Evolutionary conservation across 2,113 vertebrate genomes (phyloP).

Genomic region (Hypocryptadius cinnamomeus): DNA sequence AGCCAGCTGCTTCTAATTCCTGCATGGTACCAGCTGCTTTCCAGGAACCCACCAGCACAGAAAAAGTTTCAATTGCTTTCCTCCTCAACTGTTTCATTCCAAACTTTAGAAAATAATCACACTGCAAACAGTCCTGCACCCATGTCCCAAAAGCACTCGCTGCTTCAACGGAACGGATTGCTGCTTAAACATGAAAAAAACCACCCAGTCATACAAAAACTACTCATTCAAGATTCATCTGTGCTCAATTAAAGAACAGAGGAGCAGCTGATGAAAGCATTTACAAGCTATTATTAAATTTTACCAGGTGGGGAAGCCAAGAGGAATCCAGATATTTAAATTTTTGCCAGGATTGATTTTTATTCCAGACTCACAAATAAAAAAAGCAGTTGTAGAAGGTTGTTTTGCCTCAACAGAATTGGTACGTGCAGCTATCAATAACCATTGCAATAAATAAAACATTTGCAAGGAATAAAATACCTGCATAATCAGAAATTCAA

Average conservation of each 20-base stretch:
- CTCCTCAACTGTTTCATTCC: neutral
- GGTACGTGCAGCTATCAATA: constrained; percentile 14
- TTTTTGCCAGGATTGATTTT: constrained; percentile 9
- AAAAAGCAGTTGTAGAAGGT: neutral
- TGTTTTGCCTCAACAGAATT: neutral
- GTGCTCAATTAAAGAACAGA: neutral
- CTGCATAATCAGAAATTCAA: neutral
- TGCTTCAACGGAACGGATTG: neutral
- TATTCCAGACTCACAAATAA: neutral
- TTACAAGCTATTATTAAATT: constrained; percentile 22
- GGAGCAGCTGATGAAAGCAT: constrained; percentile 12
- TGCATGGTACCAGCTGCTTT: neutral
- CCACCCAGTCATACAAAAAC: neutral
- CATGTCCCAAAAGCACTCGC: neutral
- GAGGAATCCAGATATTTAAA: neutral
- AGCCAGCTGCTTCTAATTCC: constrained; percentile 38
- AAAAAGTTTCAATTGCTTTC: neutral
- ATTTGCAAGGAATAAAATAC: constrained; percentile 15
- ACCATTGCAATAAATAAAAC: constrained; percentile 15
- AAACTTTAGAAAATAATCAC: neutral
- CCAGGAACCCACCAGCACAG: neutral
- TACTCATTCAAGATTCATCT: neutral
- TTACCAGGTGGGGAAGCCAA: neutral
- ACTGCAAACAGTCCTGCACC: neutral
- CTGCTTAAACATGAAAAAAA: neutral